phyloP scores from a whole-genome alignment of 2,888 invertebrate species.

The Falcaria lacertinaria region DNA sequence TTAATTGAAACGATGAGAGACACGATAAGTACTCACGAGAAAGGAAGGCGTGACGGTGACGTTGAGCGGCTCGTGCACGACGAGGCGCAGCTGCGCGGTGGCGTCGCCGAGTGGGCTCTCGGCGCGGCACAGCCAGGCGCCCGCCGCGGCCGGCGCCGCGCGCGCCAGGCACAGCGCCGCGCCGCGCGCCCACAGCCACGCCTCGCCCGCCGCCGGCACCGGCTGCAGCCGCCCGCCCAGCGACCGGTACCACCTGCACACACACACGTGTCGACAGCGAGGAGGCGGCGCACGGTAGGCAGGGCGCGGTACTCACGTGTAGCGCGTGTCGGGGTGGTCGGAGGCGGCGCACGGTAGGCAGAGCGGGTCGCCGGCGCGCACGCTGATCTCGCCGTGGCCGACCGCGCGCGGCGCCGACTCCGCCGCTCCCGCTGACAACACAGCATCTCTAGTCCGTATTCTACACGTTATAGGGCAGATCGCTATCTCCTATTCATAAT shows the following conservation, averaged over 20 bases:
- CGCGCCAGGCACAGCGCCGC: slow-evolving; percentile 84
- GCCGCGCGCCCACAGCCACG: slow-evolving; percentile 85
- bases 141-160: slow-evolving; percentile 80
- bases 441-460: not conserved
- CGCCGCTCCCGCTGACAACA: slow-evolving; percentile 23
- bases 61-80: slow-evolving; percentile 80
- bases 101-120: slow-evolving; percentile 84
- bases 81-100: slow-evolving; percentile 80
- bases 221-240: slow-evolving; percentile 71
- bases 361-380: slow-evolving; percentile 76
- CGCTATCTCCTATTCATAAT: too few species aligned
- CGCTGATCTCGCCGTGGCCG: slow-evolving; percentile 72
- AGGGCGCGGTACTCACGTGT: slow-evolving; percentile 80
- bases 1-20: not conserved
- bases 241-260: slow-evolving; percentile 80
- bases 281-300: slow-evolving; percentile 84
- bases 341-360: slow-evolving; percentile 84
- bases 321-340: slow-evolving; percentile 82
- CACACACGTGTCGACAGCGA: too few species aligned
- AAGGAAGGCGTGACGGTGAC: slow-evolving; percentile 79
- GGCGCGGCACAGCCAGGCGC: slow-evolving; percentile 85
- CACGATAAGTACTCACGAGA: slow-evolving; percentile 56
- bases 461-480: too few species aligned
- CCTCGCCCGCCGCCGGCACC: slow-evolving; percentile 38
- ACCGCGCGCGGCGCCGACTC: slow-evolving; percentile 78